Conservation (phyloP, 2,113 vertebrate genomes). For the Gobius niger region DNA sequence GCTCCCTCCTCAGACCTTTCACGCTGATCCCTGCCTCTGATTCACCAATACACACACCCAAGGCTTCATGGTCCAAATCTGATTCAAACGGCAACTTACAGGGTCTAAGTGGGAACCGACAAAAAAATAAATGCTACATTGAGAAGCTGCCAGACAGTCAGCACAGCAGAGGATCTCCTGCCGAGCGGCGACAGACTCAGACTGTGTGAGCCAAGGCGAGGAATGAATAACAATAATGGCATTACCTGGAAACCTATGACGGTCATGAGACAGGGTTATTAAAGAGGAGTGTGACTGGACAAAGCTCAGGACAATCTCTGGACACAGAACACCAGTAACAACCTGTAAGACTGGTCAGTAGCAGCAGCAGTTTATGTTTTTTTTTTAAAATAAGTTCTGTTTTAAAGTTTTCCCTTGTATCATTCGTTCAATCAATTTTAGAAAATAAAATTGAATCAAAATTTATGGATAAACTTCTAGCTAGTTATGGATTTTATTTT, state of each 20-base stretch:
- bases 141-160: conserved; percentile 13
- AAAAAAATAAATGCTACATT: not conserved
- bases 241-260: not conserved
- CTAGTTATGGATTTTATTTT: too few species aligned
- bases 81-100: conserved; percentile 7
- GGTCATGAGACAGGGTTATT: not conserved
- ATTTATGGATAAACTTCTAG: too few species aligned
- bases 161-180: conserved; percentile 10
- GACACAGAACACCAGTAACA: too few species aligned
- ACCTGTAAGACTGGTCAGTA: too few species aligned
- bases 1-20: not conserved
- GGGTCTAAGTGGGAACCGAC: not conserved
- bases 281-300: not conserved
- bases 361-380: too few species aligned
- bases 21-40: not conserved
- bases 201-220: conserved; percentile 3
- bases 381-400: too few species aligned
- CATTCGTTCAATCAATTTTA: too few species aligned
- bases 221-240: not conserved
- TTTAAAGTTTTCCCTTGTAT: too few species aligned
- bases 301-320: not conserved
- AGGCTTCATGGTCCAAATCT: not conserved
- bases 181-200: conserved; percentile 23
- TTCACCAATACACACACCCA: not conserved
- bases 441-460: too few species aligned